Base-by-base conservation (phyloP, 2,888 invertebrate species). In the Blera fallax region DNA sequence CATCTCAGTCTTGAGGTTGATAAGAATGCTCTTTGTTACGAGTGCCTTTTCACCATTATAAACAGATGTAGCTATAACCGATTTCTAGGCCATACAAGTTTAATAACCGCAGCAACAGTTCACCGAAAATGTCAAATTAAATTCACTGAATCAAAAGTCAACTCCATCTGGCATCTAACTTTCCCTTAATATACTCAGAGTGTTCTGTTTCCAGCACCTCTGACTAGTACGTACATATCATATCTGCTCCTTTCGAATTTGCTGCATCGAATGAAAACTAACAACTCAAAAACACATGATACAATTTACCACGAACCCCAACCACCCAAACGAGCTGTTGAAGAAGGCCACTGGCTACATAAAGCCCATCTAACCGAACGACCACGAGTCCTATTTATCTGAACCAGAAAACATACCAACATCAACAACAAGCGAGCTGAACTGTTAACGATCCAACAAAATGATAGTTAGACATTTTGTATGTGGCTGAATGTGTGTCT, bases 371-470 rank as follows among this genome's bases (percentile, higher is more conserved):
- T 40, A 43, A 43, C 40, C 16, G 7, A 34, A 52, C 37, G 6
- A 37, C 37, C 0, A 60, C 8, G 67, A 40, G 40, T 34, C 40
- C 40, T 56, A 54, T 52, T 54, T 29, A 16, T 69, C 43, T 37
- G 50, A 21, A 52, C 24, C 50, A 32, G 14, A 50, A 48, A 67
- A 37, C 34, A 11, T 27, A 50, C 52, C 21, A 24, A 67, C 34
- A 14, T 32, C 45, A 65, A 50, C 65, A 34, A 40, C 18, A 11
- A 69, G 3, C 24, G n/a, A 43, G n/a, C 52, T 18, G 48, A 54
- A 69, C 27, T 69, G 40, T 40, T 69, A 29, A 43, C 40, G 40
- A 67, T 69, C n/a, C 40, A 54, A 43, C 40, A 43, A 29, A 54
- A 54, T 27, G 14, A 40, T 54, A 40, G 40, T 67, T 67, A 65